These are phyloP conservation scores for Andrena bicolor DNA, from an alignment of 2,888 invertebrate species.

Conservation along the genomic window DNA sequence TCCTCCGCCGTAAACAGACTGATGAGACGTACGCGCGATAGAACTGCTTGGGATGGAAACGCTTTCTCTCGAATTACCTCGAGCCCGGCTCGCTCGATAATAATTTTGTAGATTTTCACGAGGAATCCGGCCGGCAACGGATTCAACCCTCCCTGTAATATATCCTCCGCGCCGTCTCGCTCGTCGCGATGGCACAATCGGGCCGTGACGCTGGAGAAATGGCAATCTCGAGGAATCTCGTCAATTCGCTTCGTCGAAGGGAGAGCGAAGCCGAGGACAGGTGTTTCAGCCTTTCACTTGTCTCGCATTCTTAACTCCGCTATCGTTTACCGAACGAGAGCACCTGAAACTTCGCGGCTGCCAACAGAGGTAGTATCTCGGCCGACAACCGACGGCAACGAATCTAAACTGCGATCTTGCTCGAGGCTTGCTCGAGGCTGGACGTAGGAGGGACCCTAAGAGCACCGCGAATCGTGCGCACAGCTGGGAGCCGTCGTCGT, in stretches of 20 bases:
- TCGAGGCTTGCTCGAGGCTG: constrained; percentile 62
- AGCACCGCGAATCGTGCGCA: constrained; percentile 31
- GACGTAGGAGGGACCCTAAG: constrained; percentile 35
- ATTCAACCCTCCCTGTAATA: not conserved
- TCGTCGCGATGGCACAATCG: not conserved
- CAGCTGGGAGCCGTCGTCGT: constrained; percentile 9
- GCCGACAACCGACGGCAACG: constrained; percentile 58
- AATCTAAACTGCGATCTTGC: constrained; percentile 81
- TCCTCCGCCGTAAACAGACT: constrained; percentile 60
- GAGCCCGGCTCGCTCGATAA: constrained; percentile 12
- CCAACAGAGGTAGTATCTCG: constrained; percentile 19
- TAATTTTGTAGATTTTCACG: constrained; percentile 27
- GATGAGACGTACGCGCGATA: constrained; percentile 57
- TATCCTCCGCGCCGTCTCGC: not conserved
- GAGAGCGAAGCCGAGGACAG: not conserved
- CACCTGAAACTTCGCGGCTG: too few species aligned
- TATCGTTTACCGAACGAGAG: too few species aligned
- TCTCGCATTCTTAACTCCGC: not conserved
- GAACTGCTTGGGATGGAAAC: constrained; percentile 23
- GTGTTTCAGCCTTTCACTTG: not conserved
- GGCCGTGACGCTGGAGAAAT: not conserved
- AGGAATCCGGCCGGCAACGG: not conserved
- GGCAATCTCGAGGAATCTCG: not conserved
- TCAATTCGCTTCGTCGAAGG: not conserved
- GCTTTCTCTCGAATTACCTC: constrained; percentile 41